phyloP scores from a whole-genome alignment of 1,140 invertebrate species.

The Drosophila kepulauana region DNA sequence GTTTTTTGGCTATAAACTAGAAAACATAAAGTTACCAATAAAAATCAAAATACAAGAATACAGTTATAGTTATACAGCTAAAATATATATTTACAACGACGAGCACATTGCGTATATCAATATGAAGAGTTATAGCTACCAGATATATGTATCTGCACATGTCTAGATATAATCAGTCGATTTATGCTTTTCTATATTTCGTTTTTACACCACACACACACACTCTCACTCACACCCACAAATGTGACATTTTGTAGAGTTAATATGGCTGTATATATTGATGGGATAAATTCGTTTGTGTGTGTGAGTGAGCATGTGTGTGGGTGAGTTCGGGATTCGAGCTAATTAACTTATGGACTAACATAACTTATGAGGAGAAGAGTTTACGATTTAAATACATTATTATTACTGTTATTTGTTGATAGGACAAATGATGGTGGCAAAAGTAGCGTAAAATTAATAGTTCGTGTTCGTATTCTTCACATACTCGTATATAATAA shows the following conservation, averaged over 20 bases:
- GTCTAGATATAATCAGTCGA: conserved; percentile 79
- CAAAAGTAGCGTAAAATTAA: conserved; percentile 31
- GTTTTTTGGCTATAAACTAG: conserved; percentile 68
- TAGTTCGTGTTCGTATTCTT: conserved; percentile 49
- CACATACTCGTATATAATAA: neutral
- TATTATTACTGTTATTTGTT: conserved; percentile 5
- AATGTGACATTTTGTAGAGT: conserved; percentile 61
- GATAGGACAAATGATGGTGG: conserved; percentile 26
- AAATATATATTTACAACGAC: conserved; percentile 73
- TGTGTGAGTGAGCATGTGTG: conserved; percentile 22
- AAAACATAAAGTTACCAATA: conserved; percentile 74
- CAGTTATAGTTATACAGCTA: conserved; percentile 26
- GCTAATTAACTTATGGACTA: conserved; percentile 65
- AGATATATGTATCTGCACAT: conserved; percentile 54
- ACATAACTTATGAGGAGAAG: conserved; percentile 74
- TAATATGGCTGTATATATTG: conserved; percentile 69
- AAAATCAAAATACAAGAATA: conserved; percentile 53
- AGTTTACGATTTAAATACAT: conserved; percentile 38
- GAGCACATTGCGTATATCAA: conserved; percentile 48
- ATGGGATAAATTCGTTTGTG: conserved; percentile 11
- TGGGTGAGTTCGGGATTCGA: conserved; percentile 29
- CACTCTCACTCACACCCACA: conserved; percentile 52
- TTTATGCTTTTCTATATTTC: conserved; percentile 62
- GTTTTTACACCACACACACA: conserved; percentile 39
- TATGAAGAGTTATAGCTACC: conserved; percentile 60